Base-by-base conservation (phyloP, 1,140 invertebrate genomes). In the Argopecten irradians region DNA sequence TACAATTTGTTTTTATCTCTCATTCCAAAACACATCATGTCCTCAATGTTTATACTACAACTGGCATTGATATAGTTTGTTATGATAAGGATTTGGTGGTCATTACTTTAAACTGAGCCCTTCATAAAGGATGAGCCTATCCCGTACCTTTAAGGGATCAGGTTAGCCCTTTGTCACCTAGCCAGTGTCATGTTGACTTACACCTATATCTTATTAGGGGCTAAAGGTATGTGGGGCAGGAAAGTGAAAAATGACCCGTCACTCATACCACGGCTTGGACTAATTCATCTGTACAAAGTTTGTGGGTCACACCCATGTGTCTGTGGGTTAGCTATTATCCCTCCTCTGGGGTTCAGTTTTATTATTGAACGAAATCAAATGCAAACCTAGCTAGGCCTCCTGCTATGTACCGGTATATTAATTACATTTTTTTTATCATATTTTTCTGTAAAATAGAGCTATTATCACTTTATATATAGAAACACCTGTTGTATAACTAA, bases 91-190 rank as follows among this genome's bases (percentile, higher is more conserved):
- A 16, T 71, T 71, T 16, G 5, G 8, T 8, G 55, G n/a, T 28
- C 55, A 71, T 71, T 28, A 71, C 55, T 71, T 71, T 28, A 71
- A 28, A 22, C 28, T 22, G 11, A 71, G 5, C n/a, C 55, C 11
- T 71, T n/a, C n/a, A 22, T 28, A 71, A 71, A 28, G 55, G 55
- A 71, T 71, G 55, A 71, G 55, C 22, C 55, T 71, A 16, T 71
- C 55, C 55, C 28, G 55, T 71, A 71, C 55, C 55, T 71, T 46
- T 71, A 71, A 39, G 55, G 55, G 55, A 71, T 71, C 55, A 71
- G 55, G n/a, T 5, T 8, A n/a, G 1, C 55, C 43, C 19, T 46
- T 46, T 46, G 43, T 46, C 19, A 11, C 3, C 43, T 8, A 19
- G 43, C 43, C 22, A 28, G 22, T 71, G 22, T 28, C 28, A 22